These are phyloP conservation scores for Archips xylosteana DNA, from an alignment of 2,888 invertebrate species.

Conservation along the genomic window DNA sequence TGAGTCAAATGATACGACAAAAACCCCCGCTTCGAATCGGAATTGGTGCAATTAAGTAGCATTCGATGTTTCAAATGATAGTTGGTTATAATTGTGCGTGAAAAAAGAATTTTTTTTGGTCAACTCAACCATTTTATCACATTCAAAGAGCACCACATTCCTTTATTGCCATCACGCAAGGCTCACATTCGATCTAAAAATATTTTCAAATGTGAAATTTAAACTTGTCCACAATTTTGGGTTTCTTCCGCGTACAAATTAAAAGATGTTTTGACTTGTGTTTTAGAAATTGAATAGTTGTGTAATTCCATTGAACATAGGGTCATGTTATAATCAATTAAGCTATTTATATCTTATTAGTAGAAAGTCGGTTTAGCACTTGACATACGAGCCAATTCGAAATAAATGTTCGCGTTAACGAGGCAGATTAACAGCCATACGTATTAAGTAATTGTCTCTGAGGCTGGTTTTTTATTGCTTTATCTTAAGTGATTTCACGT, in stretches of 20 bases:
- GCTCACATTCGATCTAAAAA: constrained; percentile 4
- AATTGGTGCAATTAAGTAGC: constrained; percentile 69
- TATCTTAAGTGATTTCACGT: constrained; percentile 36
- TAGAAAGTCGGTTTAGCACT: constrained; percentile 60
- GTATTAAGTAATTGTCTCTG: constrained; percentile 27
- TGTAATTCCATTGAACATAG: constrained; percentile 54
- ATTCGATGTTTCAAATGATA: constrained; percentile 58
- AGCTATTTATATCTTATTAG: constrained; percentile 56
- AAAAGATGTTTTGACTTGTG: constrained; percentile 42
- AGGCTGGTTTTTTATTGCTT: constrained; percentile 28
- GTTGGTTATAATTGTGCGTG: constrained; percentile 63
- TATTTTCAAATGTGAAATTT: not conserved
- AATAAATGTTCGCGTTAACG: constrained; percentile 43
- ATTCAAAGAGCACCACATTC: not conserved
- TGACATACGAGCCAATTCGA: constrained; percentile 58
- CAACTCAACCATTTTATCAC: constrained; percentile 30
- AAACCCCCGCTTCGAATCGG: constrained; percentile 55
- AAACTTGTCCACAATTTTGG: constrained; percentile 22
- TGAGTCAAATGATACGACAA: constrained; percentile 51
- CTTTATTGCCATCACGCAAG: not conserved
- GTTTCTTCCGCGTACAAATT: constrained; percentile 33
- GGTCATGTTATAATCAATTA: constrained; percentile 59
- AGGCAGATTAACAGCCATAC: constrained; percentile 25
- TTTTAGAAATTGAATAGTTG: constrained; percentile 62
- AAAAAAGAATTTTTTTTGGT: constrained; percentile 60